Evolutionary conservation across 2,888 invertebrate genomes (phyloP).

Genomic region (Leucophenga maculata): DNA sequence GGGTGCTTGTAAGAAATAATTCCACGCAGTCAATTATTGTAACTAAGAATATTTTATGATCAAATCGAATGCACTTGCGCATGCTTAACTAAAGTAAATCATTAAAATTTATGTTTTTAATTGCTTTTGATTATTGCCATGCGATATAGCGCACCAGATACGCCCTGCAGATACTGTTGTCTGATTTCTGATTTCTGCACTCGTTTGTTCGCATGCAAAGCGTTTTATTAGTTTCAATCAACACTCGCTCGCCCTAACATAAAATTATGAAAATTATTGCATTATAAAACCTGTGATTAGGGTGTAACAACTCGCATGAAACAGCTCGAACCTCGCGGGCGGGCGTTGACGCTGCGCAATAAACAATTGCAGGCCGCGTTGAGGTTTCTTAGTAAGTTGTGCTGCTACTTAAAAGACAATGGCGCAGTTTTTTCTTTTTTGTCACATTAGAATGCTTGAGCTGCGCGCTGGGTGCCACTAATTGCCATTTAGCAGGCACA

Average conservation of each 20-base stretch:
- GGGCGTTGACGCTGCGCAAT: slow-evolving; percentile 7
- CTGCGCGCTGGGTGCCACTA: too few relatives aligned
- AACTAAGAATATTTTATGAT: not conserved
- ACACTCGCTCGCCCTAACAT: slow-evolving; percentile 56
- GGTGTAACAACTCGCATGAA: slow-evolving; percentile 36
- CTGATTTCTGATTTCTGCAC: slow-evolving; percentile 16
- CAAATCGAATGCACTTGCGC: not conserved
- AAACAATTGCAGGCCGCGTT: not conserved
- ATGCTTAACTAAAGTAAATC: slow-evolving; percentile 54
- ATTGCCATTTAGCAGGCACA: too few relatives aligned
- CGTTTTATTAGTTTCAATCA: slow-evolving; percentile 55
- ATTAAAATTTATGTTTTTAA: slow-evolving; percentile 66
- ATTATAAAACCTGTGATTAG: slow-evolving; percentile 52
- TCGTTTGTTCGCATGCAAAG: slow-evolving; percentile 25
- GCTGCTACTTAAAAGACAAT: not conserved
- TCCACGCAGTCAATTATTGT: too few relatives aligned
- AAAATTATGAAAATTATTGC: slow-evolving; percentile 57
- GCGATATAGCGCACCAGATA: slow-evolving; percentile 37
- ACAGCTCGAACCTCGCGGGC: not conserved
- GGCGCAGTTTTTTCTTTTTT: not conserved
- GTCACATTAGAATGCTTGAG: too few relatives aligned
- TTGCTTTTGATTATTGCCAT: slow-evolving; percentile 57
- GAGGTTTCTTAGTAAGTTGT: not conserved
- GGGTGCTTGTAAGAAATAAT: not conserved
- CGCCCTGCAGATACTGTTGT: not conserved